Evolutionary conservation across 2,888 invertebrate species (phyloP), one percentile per base, ranked within the genome.

Genomic region (Amphipyra tragopoginis): DNA sequence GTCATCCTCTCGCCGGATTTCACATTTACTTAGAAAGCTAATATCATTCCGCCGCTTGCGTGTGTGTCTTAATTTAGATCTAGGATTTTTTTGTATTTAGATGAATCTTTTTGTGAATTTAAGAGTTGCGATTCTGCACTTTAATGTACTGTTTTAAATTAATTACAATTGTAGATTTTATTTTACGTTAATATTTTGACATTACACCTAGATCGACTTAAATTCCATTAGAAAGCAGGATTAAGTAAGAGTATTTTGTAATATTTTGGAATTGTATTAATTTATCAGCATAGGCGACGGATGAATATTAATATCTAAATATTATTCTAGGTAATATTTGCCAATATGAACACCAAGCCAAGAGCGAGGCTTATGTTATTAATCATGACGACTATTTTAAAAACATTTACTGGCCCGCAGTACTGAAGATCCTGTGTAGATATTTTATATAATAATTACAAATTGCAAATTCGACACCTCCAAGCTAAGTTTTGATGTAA

Each of bases 1-100:
- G 89, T 90, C 84, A 93, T 94, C 79, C 93, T 94, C 93, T 92
- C 94, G 90, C 93, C 93, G 90, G 93, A 94, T 68, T 93, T 93
- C 89, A 88, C 93, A 80, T 93, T 93, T 87, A 86, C 90, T 83
- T 93, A 89, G 64, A 79, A 78, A 85, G 81, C 81, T 75, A 65
- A 79, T 63, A 68, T 75, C 58, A 73, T 63, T 59, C 83, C 84
- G 85, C 85, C 86, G 81, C 84, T 85, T 85, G 75, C 77, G 54
- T 48, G 3, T 38, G 29, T 45, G n/a, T 39, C 36, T 34, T 50
- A 0, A 38, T 44, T 52, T 57, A 38, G 26, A 14, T 58, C 6
- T 65, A 34, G 29, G 26, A 40, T 39, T 51, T 1, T 26, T 51
- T 40, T 44, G n/a, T 48, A 15, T n/a, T n/a, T n/a, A 0, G 40